Conservation (phyloP, 2,797 vertebrate genomes). For the Sphenopsis melanotis region DNA sequence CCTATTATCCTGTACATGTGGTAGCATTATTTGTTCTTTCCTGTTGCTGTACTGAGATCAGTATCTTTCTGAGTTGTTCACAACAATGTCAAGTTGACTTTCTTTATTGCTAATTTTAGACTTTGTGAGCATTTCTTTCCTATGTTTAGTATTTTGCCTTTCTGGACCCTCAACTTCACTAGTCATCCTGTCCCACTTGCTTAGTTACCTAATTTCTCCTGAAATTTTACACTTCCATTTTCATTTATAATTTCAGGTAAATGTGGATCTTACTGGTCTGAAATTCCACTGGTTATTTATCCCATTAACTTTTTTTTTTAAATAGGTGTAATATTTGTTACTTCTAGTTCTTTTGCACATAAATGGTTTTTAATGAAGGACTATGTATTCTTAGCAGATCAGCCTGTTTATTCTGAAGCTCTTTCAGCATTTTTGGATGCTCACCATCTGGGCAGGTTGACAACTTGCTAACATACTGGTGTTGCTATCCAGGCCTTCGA, state of each 20-base stretch:
- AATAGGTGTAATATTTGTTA: neutral
- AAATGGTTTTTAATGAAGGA: slow-evolving; percentile 46
- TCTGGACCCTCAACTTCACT: neutral
- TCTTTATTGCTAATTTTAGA: neutral
- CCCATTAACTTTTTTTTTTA: neutral
- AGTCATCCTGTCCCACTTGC: neutral
- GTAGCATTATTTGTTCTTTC: neutral
- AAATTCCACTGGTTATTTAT: neutral
- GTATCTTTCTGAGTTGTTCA: neutral
- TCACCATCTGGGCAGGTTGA: slow-evolving; percentile 64
- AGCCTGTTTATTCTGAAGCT: slow-evolving; percentile 54
- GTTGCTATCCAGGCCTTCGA: slow-evolving; percentile 20
- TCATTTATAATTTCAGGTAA: neutral
- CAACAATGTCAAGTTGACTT: neutral
- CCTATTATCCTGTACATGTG: neutral
- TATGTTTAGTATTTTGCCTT: neutral
- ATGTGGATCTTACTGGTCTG: neutral
- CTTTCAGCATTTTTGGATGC: slow-evolving; percentile 61
- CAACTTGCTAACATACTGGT: slow-evolving; percentile 55
- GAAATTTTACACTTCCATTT: neutral
- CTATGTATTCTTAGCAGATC: slow-evolving; percentile 48
- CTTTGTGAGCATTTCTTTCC: neutral
- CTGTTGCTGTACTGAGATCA: neutral
- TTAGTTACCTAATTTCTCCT: neutral
- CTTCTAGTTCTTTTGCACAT: slow-evolving; percentile 11